Base-by-base conservation (phyloP, 2,888 invertebrate genomes). In the Caenorhabditis afra region DNA sequence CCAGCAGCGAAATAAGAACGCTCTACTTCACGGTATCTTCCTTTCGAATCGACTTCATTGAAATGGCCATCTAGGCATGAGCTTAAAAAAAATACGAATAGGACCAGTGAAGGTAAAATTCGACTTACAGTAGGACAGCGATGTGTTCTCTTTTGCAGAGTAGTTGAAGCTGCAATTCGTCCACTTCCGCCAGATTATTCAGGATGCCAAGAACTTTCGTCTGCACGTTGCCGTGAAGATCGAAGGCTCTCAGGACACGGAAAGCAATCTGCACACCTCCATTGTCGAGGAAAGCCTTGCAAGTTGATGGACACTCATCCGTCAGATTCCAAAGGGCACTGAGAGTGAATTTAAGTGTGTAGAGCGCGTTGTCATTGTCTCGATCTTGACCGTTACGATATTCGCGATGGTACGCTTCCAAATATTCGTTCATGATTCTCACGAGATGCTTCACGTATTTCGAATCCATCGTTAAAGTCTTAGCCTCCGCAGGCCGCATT, bases 251-350 rank as follows among this genome's bases (percentile, higher is more conserved):
- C n/a, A 94, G 91, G 37, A 94, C 93, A 81, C 93, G 91, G 78
- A 94, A 91, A 86, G 94, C 94, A 57, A 94, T 91, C 49, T 92
- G 91, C 87, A 94, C 92, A 3, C 94, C 94, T 18, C 93, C 93
- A 88, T 93, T 93, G 55, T 93, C 92, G 49, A 94, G 91, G 89
- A 94, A 94, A 12, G 94, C 93, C 74, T 91, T 91, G 88, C 94
- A 94, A 0, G 94, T 94, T 22, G 92, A 92, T 0, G 94, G 93
- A 81, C 94, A 94, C 90, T 94, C 94, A 90, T 94, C 94, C 53
- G 94, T 94, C 55, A 94, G 91, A 91, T 94, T 94, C 94, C 94
- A 94, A 29, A 94, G 91, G 35, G 94, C 94, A 87, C 94, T 94
- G 53, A 94, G 91, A 0, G 94, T 94, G 89, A 94, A 94, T 89